Evolutionary conservation across 1,140 invertebrate species (phyloP), one percentile per base, ranked within the genome.

Genomic region (Pentalonia nigronervosa): DNA sequence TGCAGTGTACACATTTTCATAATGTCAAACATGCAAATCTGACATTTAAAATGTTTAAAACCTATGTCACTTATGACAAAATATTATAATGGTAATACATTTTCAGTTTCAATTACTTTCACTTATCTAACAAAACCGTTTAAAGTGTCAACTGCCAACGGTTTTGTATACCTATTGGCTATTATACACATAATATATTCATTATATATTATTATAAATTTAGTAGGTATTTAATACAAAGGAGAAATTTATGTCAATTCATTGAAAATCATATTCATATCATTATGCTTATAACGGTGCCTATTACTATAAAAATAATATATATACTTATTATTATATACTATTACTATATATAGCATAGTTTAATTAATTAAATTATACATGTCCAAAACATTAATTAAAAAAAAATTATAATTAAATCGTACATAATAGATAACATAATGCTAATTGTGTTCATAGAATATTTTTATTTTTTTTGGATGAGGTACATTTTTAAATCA

Each of bases 51-150:
- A 47, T 47, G 23, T 45, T 47, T 86, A 30, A 86, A 45, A 86
- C 47, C 23, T 86, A 47, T 47, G 41, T 45, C 83, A 45, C 83
- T 86, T 14, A 14, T 47, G 41, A 47, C 41, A 47, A 30, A 86
- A 86, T 86, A 45, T 86, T n/a, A 86, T 47, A 47, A 47, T 86
- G 14, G 41, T 86, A 30, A 86, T 47, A 86, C 0, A 47, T 48
- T 48, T 87, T 48, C 45, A n/a, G 47, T 47, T 45, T 47, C 11
- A 48, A 87, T 87, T 87, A 87, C 84, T 87, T 87, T 87, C 84
- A 87, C 84, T 87, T 87, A 30, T 48, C n/a, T 4, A 48, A 87
- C 30, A 48, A 87, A 87, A 87, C 25, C 30, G 45, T 87, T 48
- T 87, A n/a, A n/a, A 48, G 84, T 87, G 45, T 47, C 84, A 87